Base-by-base conservation (phyloP, 2,797 vertebrate genomes). In the Enteromius thamalakanensis region DNA sequence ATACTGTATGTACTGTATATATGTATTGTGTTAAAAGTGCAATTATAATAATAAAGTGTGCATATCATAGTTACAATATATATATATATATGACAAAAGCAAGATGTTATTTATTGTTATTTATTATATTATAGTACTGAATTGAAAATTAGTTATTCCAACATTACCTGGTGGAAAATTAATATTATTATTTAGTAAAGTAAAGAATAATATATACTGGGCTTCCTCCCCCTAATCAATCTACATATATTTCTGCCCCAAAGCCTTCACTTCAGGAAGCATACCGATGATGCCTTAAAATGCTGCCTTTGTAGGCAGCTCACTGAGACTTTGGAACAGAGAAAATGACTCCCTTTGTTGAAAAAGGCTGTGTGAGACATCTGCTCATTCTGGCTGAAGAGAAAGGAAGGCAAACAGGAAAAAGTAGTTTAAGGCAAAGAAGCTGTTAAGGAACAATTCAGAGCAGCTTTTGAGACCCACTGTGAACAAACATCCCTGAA, bases 401-500 rank as follows among this genome's bases (percentile, higher is more conserved):
- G 55, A 29, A 21, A 82, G 8, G 40, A 70, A 83, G 49, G 42
- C 65, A 83, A 77, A 62, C 82, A 70, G 53, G 71, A 68, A 82
- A 5, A n/a, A 55, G 23, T 47, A 60, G 42, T 76, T 67, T 62
- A 34, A 58, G 68, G 71, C 47, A 76, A 37, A 83, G 26, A 71
- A 26, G 29, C 53, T 76, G 47, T 68, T 68, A 23, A 51, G 23
- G 32, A 68, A 53, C 10, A 34, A 82, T 55, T 42, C 37, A 68
- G 64, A 9, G 45, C 32, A 9, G 21, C 37, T 58, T 69, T 75
- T 64, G 58, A 82, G 40, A 37, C 19, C 47, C 34, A 65, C 34
- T 55, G 49, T 68, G 74, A 86, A 68, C 53, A 79, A 83, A 82
- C 69, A 83, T 47, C 26, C 17, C 19, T 19, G 70, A 83, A 76